Percentiles rank a stretch among this genome's conserved stretches.
phyloP scores from a whole-genome alignment of 2,888 invertebrate species.

The Pseudoips prasinana region DNA sequence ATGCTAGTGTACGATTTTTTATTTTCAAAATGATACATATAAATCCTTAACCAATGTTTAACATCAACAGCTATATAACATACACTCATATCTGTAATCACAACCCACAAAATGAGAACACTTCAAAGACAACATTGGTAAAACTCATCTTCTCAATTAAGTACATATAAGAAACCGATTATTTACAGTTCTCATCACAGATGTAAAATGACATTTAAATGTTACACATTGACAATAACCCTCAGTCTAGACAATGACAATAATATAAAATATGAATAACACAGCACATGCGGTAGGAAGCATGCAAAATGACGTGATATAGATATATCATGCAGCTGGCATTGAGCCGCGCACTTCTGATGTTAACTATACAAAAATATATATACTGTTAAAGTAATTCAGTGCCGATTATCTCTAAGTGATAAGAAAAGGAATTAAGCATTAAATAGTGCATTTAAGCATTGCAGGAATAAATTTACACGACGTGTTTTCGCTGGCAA shows the following conservation, averaged over 20 bases:
- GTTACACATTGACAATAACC: too few relatives aligned
- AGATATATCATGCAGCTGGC: conserved; percentile 52
- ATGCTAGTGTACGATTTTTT: too few relatives aligned
- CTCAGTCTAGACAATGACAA: too few relatives aligned
- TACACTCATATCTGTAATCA: conserved; percentile 23
- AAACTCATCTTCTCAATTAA: too few relatives aligned
- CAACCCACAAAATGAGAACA: conserved; percentile 19
- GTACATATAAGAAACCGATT: too few relatives aligned
- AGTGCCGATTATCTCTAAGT: too few relatives aligned
- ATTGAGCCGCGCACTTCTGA: conserved; percentile 53
- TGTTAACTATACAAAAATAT: conserved; percentile 8
- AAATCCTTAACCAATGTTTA: neutral
- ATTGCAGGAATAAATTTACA: too few relatives aligned
- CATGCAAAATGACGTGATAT: conserved; percentile 48
- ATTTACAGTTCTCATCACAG: conserved; percentile 3
- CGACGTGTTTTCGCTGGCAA: too few relatives aligned
- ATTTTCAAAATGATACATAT: too few relatives aligned
- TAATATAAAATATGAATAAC: conserved; percentile 27
- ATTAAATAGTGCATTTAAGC: too few relatives aligned
- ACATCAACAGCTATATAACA: conserved; percentile 14
- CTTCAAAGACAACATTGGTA: conserved; percentile 26
- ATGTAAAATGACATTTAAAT: neutral
- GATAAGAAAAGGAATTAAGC: too few relatives aligned
- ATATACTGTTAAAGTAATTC: conserved; percentile 4
- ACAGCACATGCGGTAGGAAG: conserved; percentile 60